These are phyloP conservation scores for Addax nasomaculatus DNA, from an alignment of 2,113 vertebrate genomes.

Conservation along the genomic window DNA sequence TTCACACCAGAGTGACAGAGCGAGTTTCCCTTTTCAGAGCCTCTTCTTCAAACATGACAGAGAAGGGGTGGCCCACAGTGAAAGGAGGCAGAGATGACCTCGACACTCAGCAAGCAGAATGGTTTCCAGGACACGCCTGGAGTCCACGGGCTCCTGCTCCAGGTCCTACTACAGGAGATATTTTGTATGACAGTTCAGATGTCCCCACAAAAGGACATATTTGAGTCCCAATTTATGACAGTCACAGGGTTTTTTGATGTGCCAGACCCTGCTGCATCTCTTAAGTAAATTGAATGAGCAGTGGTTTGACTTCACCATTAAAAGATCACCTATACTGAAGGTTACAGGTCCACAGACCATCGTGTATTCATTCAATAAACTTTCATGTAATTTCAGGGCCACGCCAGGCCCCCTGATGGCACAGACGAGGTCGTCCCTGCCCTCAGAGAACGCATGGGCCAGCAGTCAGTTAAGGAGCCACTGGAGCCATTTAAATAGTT, in stretches of 20 bases:
- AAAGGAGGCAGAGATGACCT: neutral
- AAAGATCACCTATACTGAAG: slow-evolving; percentile 33
- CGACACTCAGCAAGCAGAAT: neutral
- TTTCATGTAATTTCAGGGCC: neutral
- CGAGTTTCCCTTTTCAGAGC: neutral
- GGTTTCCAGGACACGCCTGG: neutral
- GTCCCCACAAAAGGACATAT: neutral
- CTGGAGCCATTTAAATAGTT: neutral
- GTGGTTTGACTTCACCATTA: neutral
- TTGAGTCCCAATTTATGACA: neutral
- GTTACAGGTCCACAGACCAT: neutral
- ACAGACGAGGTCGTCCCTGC: neutral
- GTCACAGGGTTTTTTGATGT: neutral
- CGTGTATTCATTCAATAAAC: neutral
- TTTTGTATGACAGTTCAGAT: neutral
- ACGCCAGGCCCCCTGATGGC: neutral
- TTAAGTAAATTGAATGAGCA: slow-evolving; percentile 26
- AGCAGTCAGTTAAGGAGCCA: neutral
- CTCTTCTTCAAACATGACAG: neutral
- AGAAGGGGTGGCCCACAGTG: neutral
- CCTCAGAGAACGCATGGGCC: neutral
- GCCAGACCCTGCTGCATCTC: neutral
- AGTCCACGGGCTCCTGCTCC: neutral
- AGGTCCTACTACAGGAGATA: neutral
- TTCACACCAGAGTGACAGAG: neutral